phyloP scores from a whole-genome alignment of 2,888 invertebrate species.

The Melanophora roralis region DNA sequence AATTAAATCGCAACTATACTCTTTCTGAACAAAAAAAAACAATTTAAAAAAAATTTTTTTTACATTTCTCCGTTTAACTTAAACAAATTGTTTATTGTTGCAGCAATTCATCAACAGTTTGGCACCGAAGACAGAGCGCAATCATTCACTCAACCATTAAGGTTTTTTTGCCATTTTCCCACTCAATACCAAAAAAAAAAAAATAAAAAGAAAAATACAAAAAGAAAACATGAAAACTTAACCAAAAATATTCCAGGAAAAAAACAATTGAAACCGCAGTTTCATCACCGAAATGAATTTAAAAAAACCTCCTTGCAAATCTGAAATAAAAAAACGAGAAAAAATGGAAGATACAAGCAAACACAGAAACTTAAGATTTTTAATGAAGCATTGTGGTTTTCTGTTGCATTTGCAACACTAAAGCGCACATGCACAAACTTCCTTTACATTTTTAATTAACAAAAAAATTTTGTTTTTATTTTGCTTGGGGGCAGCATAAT shows the following conservation, averaged over 20 bases:
- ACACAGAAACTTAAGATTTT: slow-evolving; percentile 29
- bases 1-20: neutral
- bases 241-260: slow-evolving; percentile 27
- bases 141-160: slow-evolving; percentile 54
- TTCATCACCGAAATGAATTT: slow-evolving; percentile 55
- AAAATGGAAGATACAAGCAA: too few species aligned
- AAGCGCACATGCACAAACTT: neutral
- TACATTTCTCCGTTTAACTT: slow-evolving; percentile 29
- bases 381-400: slow-evolving; percentile 58
- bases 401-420: slow-evolving; percentile 19
- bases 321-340: neutral
- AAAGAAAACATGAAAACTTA: neutral
- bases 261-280: slow-evolving; percentile 50
- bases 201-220: neutral
- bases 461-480: slow-evolving; percentile 19
- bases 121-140: slow-evolving; percentile 41
- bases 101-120: slow-evolving; percentile 57
- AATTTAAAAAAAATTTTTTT: neutral
- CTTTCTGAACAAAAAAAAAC: neutral
- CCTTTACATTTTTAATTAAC: slow-evolving; percentile 34
- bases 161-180: slow-evolving; percentile 10
- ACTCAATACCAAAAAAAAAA: neutral
- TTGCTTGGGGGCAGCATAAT: slow-evolving; percentile 1
- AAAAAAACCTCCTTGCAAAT: slow-evolving; percentile 22
- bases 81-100: slow-evolving; percentile 52